Conservation (phyloP, 2,797 vertebrate species). For the Tenualosa thibaudeaui region DNA sequence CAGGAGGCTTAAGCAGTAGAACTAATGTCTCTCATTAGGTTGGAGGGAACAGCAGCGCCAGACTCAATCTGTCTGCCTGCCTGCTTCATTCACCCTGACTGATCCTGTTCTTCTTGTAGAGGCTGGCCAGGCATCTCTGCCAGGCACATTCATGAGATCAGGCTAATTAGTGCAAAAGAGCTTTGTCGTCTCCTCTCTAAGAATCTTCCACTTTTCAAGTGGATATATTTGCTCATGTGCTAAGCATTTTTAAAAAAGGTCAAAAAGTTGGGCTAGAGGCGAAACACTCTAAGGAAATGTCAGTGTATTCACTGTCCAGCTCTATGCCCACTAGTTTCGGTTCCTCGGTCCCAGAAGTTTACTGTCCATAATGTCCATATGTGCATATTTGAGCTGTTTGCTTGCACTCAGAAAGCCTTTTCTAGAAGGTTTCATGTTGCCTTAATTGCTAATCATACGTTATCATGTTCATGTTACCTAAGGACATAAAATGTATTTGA, state of each 20-base stretch:
- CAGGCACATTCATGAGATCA: background rate
- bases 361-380: background rate
- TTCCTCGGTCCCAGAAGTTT: background rate
- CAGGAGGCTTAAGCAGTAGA: conserved; percentile 5
- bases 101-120: background rate
- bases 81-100: conserved; percentile 16
- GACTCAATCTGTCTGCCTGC: background rate
- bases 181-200: background rate
- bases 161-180: conserved; percentile 1
- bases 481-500: background rate
- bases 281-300: background rate
- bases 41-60: background rate
- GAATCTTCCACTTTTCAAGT: background rate
- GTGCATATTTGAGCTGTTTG: too few species aligned
- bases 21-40: conserved; percentile 20
- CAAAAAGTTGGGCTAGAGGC: background rate
- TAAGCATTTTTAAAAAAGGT: conserved; percentile 12
- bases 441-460: background rate
- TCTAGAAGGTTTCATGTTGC: background rate
- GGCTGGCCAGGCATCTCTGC: background rate
- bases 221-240: background rate
- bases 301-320: background rate
- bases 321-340: background rate
- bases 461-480: background rate
- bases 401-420: background rate